Conservation (phyloP, 2,797 vertebrate species). For the Dryobates pubescens region DNA sequence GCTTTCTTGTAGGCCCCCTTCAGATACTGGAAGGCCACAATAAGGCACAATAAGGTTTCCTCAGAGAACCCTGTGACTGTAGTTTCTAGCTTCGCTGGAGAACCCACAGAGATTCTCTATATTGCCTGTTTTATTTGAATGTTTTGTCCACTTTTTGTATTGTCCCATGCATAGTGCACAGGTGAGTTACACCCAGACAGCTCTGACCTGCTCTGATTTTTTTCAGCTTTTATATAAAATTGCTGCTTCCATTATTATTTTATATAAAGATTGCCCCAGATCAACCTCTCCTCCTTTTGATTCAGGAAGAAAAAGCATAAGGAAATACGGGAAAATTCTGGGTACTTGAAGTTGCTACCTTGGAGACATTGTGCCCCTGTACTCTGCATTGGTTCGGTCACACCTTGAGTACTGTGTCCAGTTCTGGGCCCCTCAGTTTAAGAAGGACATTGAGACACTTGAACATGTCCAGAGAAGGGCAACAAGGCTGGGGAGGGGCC, state of each 20-base stretch:
- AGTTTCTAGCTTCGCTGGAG: background rate
- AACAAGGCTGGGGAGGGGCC: too few relatives aligned
- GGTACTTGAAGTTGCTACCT: background rate
- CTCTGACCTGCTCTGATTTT: background rate
- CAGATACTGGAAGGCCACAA: too few relatives aligned
- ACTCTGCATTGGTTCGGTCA: too few relatives aligned
- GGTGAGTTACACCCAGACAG: background rate
- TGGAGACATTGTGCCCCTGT: too few relatives aligned
- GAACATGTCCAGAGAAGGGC: too few relatives aligned
- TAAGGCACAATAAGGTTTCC: too few relatives aligned
- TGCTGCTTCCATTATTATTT: background rate
- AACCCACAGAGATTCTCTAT: background rate
- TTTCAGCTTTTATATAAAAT: background rate
- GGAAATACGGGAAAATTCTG: background rate
- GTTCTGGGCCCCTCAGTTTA: too few relatives aligned
- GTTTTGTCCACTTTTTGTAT: background rate
- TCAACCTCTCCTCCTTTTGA: background rate
- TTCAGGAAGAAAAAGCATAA: background rate
- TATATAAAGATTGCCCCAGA: background rate
- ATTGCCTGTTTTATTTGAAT: background rate
- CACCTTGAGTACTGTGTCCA: too few relatives aligned
- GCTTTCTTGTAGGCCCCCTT: too few relatives aligned
- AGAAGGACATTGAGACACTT: too few relatives aligned
- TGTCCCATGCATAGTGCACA: background rate
- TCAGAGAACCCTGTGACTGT: background rate